phyloP scores from a whole-genome alignment of 2,113 vertebrate genomes.

The Halcyon senegalensis region DNA sequence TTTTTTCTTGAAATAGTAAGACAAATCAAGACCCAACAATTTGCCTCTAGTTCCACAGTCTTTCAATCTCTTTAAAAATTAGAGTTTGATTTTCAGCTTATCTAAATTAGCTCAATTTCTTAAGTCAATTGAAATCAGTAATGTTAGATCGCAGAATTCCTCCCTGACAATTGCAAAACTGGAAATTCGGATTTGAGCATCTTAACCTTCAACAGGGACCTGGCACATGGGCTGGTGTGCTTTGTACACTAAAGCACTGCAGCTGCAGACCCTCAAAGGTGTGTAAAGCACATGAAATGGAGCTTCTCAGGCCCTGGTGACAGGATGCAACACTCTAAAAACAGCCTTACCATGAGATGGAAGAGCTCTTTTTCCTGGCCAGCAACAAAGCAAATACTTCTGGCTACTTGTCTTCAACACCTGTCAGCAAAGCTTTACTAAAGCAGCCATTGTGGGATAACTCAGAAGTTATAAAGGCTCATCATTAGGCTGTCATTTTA shows the following conservation, averaged over 20 bases:
- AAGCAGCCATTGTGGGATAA: background rate
- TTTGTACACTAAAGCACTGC: background rate
- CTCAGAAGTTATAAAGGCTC: background rate
- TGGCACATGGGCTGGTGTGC: accelerated
- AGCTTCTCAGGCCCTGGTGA: background rate
- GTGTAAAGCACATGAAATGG: accelerated
- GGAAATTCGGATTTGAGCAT: background rate
- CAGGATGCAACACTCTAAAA: background rate
- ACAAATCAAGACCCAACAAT: background rate
- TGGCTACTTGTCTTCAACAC: background rate
- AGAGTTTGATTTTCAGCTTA: background rate
- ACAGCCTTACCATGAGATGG: background rate
- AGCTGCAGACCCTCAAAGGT: background rate
- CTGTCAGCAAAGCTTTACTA: background rate
- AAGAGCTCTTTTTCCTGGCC: background rate
- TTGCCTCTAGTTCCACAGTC: background rate
- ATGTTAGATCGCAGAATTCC: background rate
- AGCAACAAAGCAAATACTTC: background rate
- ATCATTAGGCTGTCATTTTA: background rate
- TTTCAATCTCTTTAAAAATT: background rate
- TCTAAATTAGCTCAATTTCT: background rate
- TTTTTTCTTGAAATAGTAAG: too few relatives aligned
- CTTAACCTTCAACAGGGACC: background rate
- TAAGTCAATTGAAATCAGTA: background rate
- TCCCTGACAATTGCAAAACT: background rate